Evolutionary conservation across 2,888 invertebrate species (phyloP).

Genomic region (Tridacna gigas): DNA sequence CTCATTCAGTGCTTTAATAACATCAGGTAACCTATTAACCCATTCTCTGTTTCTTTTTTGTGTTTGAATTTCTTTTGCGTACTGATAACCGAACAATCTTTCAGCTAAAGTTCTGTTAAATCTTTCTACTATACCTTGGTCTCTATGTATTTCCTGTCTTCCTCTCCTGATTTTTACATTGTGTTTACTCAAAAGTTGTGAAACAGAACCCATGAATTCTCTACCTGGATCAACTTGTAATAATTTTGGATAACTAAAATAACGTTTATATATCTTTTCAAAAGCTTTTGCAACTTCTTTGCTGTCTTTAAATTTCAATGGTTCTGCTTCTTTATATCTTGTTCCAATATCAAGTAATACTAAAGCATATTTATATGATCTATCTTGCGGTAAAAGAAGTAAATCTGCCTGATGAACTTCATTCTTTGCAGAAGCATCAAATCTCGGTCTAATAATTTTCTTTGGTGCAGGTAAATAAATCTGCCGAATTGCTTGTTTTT

Average conservation of each 20-base stretch:
- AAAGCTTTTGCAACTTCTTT: constrained; percentile 48
- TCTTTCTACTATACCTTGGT: constrained; percentile 53
- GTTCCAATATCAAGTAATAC: constrained; percentile 49
- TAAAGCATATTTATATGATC: constrained; percentile 34
- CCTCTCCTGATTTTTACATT: constrained; percentile 45
- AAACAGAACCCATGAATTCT: constrained; percentile 55
- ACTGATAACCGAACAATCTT: constrained; percentile 54
- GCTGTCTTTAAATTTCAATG: constrained; percentile 43
- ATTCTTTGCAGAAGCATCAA: constrained; percentile 40
- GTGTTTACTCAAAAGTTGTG: constrained; percentile 51
- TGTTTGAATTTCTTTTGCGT: constrained; percentile 46
- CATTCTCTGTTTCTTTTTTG: constrained; percentile 50
- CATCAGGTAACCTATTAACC: constrained; percentile 52
- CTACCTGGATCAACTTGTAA: constrained; percentile 60
- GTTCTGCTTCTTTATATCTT: constrained; percentile 61
- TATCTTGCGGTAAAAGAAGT: constrained; percentile 53
- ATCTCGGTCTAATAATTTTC: constrained; percentile 42
- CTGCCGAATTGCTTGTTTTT: not conserved
- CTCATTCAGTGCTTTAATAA: constrained; percentile 44
- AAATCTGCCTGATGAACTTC: constrained; percentile 50
- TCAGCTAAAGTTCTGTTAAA: constrained; percentile 59
- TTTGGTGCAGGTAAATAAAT: constrained; percentile 41
- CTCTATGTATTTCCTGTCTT: constrained; percentile 41
- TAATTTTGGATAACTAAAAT: constrained; percentile 56
- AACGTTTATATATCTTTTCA: too few species aligned